phyloP scores from a whole-genome alignment of 1,140 invertebrate genomes.

The Diabrotica virgifera region DNA sequence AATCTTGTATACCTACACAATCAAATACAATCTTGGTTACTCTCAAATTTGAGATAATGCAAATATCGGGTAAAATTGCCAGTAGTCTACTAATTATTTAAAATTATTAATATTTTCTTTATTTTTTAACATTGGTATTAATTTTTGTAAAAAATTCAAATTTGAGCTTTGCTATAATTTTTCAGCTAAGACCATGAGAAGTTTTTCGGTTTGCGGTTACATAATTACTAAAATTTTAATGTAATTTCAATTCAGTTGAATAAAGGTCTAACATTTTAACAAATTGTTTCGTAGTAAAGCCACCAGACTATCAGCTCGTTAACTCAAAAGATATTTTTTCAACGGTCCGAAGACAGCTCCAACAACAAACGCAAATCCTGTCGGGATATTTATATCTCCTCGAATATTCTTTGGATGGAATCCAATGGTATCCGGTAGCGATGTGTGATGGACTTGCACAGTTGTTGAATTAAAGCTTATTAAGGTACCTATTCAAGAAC shows the following conservation, averaged over 20 bases:
- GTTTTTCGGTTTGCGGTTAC: too few species aligned
- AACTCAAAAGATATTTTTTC: slow-evolving; percentile 8
- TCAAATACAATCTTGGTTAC: too few species aligned
- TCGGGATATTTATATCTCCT: slow-evolving; percentile 18
- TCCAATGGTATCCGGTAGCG: slow-evolving; percentile 16
- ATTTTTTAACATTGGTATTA: too few species aligned
- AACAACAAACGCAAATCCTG: slow-evolving; percentile 14
- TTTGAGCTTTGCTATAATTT: too few species aligned
- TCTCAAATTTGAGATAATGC: too few species aligned
- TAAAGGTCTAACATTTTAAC: background rate
- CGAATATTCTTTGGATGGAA: slow-evolving; percentile 10
- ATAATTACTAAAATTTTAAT: too few species aligned
- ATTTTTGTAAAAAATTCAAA: too few species aligned
- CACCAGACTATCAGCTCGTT: background rate
- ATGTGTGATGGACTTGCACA: slow-evolving; percentile 4
- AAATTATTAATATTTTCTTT: too few species aligned
- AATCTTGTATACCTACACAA: too few species aligned
- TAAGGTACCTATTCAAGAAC: slow-evolving; percentile 5
- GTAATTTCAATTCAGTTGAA: background rate
- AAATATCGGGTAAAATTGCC: too few species aligned
- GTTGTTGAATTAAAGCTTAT: background rate
- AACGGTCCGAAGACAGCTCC: slow-evolving; percentile 15
- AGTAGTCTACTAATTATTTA: too few species aligned
- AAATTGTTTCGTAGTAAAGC: background rate
- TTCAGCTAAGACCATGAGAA: too few species aligned